Evolutionary conservation across 2,888 invertebrate species (phyloP).

Genomic region (Scrobipalpa atriplicella): DNA sequence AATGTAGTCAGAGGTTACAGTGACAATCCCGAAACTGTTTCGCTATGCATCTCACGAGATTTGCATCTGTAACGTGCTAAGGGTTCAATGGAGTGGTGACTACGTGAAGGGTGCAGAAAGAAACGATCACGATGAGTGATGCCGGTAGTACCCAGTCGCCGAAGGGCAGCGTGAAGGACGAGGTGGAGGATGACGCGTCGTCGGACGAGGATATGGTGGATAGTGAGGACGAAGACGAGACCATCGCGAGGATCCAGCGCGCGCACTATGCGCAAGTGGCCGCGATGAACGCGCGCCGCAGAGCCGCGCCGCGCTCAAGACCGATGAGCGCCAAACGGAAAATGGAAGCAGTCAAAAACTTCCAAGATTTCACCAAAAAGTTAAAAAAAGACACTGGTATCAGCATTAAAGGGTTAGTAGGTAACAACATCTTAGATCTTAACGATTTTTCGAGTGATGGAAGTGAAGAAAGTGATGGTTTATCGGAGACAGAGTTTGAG

Average conservation of each 20-base stretch:
- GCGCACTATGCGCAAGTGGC: conserved; percentile 76
- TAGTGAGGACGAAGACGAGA: conserved; percentile 77
- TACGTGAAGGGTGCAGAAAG: conserved; percentile 34
- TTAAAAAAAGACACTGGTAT: conserved; percentile 80
- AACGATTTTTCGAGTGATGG: conserved; percentile 77
- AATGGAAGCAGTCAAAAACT: conserved; percentile 78
- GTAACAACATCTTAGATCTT: conserved; percentile 75
- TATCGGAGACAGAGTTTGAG: conserved; percentile 77
- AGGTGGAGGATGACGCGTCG: conserved; percentile 60
- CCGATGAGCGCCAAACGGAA: conserved; percentile 78
- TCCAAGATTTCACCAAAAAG: conserved; percentile 79
- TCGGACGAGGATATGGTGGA: conserved; percentile 70
- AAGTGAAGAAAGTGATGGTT: conserved; percentile 75
- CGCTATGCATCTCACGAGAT: conserved; percentile 2
- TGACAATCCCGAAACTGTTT: conserved; percentile 25
- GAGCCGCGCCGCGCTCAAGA: conserved; percentile 62
- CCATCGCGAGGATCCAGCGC: conserved; percentile 75
- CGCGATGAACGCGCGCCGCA: conserved; percentile 69
- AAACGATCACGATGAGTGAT: conserved; percentile 58
- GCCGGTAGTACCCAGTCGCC: conserved; percentile 60
- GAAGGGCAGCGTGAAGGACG: conserved; percentile 61
- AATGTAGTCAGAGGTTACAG: conserved; percentile 25
- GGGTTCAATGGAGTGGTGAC: conserved; percentile 10
- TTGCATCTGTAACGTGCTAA: conserved; percentile 27
- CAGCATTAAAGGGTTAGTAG: conserved; percentile 75